Percentiles rank a stretch among this genome's conserved stretches.
These are phyloP conservation scores for Caerostris extrusa DNA, from an alignment of 1,140 invertebrate species.

Conservation along the genomic window DNA sequence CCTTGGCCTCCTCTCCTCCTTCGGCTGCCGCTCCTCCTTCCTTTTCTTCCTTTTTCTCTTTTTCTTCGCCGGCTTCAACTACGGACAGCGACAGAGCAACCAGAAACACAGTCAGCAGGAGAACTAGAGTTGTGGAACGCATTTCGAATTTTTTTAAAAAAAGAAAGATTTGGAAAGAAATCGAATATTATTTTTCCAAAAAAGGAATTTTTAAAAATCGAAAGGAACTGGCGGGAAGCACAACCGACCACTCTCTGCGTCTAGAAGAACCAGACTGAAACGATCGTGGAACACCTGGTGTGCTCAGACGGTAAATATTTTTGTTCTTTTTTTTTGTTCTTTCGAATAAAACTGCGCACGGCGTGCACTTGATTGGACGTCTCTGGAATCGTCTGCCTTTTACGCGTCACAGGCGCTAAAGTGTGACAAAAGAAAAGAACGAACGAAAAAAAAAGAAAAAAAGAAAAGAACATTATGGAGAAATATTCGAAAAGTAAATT, in stretches of 20 bases:
- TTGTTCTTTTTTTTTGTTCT: background rate
- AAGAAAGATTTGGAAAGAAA: background rate
- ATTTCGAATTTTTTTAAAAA: background rate
- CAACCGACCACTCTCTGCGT: background rate
- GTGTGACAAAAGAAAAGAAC: conserved; percentile 36
- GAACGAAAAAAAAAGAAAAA: background rate
- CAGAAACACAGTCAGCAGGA: conserved; percentile 48
- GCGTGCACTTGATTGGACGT: conserved; percentile 1
- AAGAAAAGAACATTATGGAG: conserved; percentile 20
- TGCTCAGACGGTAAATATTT: background rate
- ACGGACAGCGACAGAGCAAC: conserved; percentile 47
- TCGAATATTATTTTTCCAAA: background rate
- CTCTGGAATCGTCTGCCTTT: conserved; percentile 13
- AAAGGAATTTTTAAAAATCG: background rate
- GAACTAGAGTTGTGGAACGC: conserved; percentile 39
- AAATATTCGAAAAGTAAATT: conserved; percentile 60
- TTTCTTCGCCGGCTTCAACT: conserved; percentile 38
- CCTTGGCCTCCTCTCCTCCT: background rate
- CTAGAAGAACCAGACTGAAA: conserved; percentile 51
- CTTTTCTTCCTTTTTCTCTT: background rate
- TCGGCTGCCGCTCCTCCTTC: background rate
- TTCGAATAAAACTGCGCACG: conserved; percentile 26
- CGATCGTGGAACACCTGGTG: background rate
- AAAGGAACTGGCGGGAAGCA: background rate
- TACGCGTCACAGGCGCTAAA: conserved; percentile 46